phyloP scores from a whole-genome alignment of 2,113 vertebrate species.

The Oncorhynchus clarkii region DNA sequence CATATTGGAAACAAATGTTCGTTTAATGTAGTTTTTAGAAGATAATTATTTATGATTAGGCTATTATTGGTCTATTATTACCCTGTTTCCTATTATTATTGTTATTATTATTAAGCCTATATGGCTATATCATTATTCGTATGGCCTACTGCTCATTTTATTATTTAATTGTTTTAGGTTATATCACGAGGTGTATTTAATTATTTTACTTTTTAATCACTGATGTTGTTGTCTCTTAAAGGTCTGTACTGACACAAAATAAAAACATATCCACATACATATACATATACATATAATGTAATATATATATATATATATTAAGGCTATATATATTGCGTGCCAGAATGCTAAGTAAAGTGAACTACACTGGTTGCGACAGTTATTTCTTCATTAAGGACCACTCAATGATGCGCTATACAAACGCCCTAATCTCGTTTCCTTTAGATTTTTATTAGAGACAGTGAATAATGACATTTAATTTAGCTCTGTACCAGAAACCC shows the following conservation, averaged over 20 bases:
- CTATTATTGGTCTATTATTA: background rate
- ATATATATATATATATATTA: constrained; percentile 58
- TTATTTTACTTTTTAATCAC: constrained; percentile 4
- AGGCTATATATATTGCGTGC: constrained; percentile 89
- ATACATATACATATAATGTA: no score
- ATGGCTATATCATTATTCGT: background rate
- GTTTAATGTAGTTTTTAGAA: background rate
- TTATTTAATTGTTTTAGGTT: background rate
- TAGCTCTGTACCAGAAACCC: constrained; percentile 93
- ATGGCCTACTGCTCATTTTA: background rate
- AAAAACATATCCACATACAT: constrained; percentile 38
- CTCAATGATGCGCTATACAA: constrained; percentile 90
- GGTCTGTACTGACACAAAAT: constrained; percentile 63
- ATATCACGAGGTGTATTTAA: background rate
- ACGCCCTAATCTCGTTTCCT: constrained; percentile 95
- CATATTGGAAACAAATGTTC: background rate
- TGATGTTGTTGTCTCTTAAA: constrained; percentile 32
- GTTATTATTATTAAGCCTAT: constrained; percentile 1
- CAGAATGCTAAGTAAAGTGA: constrained; percentile 92
- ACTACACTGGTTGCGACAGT: constrained; percentile 90
- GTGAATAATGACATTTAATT: constrained; percentile 99
- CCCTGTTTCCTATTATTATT: background rate
- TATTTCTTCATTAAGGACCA: constrained; percentile 96
- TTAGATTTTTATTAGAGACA: constrained; percentile 99
- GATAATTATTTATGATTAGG: background rate